Evolutionary conservation across 2,888 invertebrate genomes (phyloP), one percentile per base, ranked within the genome.

Genomic region (Coronaproctus castanopsis): DNA sequence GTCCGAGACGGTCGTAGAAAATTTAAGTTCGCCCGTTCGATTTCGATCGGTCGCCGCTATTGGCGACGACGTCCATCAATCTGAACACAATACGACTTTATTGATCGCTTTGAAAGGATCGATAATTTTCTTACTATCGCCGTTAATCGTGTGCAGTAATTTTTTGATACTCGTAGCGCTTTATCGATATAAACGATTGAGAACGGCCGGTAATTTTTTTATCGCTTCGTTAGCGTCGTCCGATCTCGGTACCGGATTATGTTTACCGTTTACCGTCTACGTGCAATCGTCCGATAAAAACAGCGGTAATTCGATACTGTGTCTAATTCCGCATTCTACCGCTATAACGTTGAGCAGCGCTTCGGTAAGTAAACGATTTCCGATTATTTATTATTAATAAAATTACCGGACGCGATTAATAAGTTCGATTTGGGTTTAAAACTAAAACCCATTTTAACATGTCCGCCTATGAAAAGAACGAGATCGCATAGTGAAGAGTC

Each of bases 121-220:
- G n/a, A 36, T 24, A 2, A 24, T 48, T 14, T 76, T 76, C 67
- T 69, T 77, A 48, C 72, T 77, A 57, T 74, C 76, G 5, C 78
- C 79, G 14, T 73, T 79, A 70, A 80, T 79, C 60, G 70, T 80
- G 55, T 74, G 76, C 64, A 76, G 78, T 56, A 80, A 80, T 67
- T 75, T 77, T 1, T 70, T 80, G 61, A 77, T 80, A 24, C 71
- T 81, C 52, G 72, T 76, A 5, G 77, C 79, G 1, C 77, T 80
- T 69, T 76, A 76, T 66, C 73, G 77, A 50, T 80, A 77, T 71
- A 79, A 79, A 67, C 71, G 80, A 57, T 71, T 80, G 52, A 71
- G 80, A 63, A 79, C 79, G 21, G 80, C 80, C 2, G 79, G 79
- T 58, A 80, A 80, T 69, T 78, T 76, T 65, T 71, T 80, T 57